phyloP scores from a whole-genome alignment of 2,113 vertebrate species.

The Ophthalmolycus amberensis region DNA sequence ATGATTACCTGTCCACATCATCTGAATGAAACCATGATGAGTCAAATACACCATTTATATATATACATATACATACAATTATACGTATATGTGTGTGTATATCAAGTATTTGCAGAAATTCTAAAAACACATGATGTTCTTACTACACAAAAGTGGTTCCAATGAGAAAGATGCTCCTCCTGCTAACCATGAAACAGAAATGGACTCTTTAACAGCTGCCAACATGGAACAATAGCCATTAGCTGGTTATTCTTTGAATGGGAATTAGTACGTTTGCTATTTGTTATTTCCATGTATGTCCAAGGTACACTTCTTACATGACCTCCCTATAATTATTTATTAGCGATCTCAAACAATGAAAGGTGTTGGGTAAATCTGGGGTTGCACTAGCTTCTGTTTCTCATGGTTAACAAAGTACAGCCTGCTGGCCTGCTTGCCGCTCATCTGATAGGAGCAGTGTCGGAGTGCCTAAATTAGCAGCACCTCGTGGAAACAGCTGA shows the following conservation, averaged over 20 bases:
- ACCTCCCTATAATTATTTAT: neutral
- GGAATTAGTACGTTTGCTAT: neutral
- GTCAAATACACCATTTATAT: neutral
- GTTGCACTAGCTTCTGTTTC: slow-evolving; percentile 2
- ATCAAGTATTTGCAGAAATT: neutral
- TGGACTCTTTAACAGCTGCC: neutral
- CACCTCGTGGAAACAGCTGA: slow-evolving; percentile 83
- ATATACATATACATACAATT: neutral
- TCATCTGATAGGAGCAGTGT: slow-evolving; percentile 67
- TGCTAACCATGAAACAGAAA: neutral
- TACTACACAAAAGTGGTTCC: neutral
- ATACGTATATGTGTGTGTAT: no score
- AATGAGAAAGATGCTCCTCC: neutral
- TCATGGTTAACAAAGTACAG: slow-evolving; percentile 29
- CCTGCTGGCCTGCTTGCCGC: slow-evolving; percentile 33
- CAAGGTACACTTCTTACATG: neutral
- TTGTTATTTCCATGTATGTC: no score
- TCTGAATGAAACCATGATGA: neutral
- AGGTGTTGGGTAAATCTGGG: neutral
- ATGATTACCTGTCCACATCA: neutral
- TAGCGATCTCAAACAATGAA: neutral
- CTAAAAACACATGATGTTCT: neutral
- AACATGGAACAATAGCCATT: neutral
- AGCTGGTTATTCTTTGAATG: neutral
- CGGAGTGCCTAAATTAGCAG: slow-evolving; percentile 81